Conservation (phyloP, 2,888 invertebrate genomes). For the Drosophila gaucha region DNA sequence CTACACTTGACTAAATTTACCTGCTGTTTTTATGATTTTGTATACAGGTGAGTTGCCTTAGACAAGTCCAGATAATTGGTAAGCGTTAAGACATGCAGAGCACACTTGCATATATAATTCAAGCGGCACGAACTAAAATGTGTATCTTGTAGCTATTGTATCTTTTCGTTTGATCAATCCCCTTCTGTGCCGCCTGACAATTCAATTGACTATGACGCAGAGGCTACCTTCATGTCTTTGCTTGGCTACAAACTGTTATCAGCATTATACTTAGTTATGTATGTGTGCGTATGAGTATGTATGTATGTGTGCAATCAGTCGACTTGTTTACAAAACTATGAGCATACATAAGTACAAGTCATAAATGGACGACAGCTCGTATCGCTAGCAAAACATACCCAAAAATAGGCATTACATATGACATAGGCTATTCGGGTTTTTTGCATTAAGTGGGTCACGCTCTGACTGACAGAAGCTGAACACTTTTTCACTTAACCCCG, state of each 20-base stretch:
- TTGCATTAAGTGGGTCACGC: slow-evolving; percentile 13
- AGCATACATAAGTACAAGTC: slow-evolving; percentile 35
- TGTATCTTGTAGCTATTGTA: slow-evolving; percentile 26
- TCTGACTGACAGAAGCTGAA: slow-evolving; percentile 32
- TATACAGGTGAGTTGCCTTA: neutral
- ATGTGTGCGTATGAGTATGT: neutral
- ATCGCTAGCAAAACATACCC: slow-evolving; percentile 41
- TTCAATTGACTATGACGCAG: slow-evolving; percentile 6
- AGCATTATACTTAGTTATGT: slow-evolving; percentile 1
- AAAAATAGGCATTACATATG: slow-evolving; percentile 68
- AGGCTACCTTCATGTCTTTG: neutral
- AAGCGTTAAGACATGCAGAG: slow-evolving; percentile 13
- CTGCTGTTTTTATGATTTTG: slow-evolving; percentile 18
- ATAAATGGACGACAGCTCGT: slow-evolving; percentile 42
- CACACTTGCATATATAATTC: slow-evolving; percentile 26
- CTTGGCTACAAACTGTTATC: slow-evolving; percentile 32
- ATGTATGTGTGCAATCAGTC: slow-evolving; percentile 48
- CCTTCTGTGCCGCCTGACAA: slow-evolving; percentile 5
- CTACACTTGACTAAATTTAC: slow-evolving; percentile 70
- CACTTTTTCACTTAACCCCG: slow-evolving; percentile 36
- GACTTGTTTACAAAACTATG: slow-evolving; percentile 49
- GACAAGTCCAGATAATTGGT: slow-evolving; percentile 17
- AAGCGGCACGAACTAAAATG: slow-evolving; percentile 19
- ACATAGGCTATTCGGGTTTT: slow-evolving; percentile 36
- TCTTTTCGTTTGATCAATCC: slow-evolving; percentile 22